These are phyloP conservation scores for Mercenaria mercenaria DNA, from an alignment of 1,140 invertebrate species.

Conservation along the genomic window DNA sequence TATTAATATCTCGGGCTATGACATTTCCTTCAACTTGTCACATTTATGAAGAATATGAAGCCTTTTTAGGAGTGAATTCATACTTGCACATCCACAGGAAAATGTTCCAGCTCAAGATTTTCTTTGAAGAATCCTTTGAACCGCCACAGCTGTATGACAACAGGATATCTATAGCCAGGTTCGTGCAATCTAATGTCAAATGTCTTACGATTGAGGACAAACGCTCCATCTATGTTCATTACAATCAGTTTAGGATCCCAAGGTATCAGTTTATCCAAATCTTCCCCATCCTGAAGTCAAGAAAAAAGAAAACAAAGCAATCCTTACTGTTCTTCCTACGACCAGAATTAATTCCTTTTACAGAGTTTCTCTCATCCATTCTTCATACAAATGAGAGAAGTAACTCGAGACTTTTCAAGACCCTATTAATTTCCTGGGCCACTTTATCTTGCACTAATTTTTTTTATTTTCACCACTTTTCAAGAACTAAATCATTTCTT, in stretches of 20 bases:
- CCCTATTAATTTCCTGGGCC: too few relatives aligned
- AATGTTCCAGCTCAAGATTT: slow-evolving; percentile 81
- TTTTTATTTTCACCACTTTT: too few relatives aligned
- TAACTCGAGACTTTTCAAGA: too few relatives aligned
- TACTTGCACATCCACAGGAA: slow-evolving; percentile 84
- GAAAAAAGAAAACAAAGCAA: not conserved
- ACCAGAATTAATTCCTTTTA: too few relatives aligned
- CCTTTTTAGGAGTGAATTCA: too few relatives aligned
- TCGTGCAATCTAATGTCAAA: slow-evolving; percentile 71
- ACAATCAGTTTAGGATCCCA: slow-evolving; percentile 78
- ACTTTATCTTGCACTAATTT: too few relatives aligned
- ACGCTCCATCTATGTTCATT: slow-evolving; percentile 74
- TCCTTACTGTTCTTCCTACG: not conserved
- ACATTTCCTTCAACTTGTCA: too few relatives aligned
- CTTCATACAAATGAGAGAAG: not conserved
- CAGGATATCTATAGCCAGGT: slow-evolving; percentile 70
- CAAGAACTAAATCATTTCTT: too few relatives aligned
- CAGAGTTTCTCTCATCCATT: too few relatives aligned
- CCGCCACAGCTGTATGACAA: slow-evolving; percentile 77
- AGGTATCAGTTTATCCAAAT: slow-evolving; percentile 52
- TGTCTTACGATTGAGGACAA: slow-evolving; percentile 65
- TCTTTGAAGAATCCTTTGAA: slow-evolving; percentile 81
- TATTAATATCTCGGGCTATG: too few relatives aligned
- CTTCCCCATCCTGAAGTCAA: slow-evolving; percentile 55
- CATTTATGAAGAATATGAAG: too few relatives aligned